Base-by-base conservation (phyloP, 2,113 vertebrate genomes). In the Rostratula benghalensis region DNA sequence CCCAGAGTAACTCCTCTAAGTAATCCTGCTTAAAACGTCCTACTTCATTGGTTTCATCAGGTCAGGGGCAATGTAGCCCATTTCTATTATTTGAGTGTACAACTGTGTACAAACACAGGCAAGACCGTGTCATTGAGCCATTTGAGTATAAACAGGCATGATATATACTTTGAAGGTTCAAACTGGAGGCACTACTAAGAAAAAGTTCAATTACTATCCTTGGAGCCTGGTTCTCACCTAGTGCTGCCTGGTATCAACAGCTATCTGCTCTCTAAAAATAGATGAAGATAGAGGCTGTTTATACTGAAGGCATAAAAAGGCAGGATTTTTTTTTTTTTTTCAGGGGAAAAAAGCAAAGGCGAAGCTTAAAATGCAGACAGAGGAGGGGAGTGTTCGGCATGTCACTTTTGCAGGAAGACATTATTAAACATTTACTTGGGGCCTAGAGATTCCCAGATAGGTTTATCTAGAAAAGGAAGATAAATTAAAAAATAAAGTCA, bases 251-350 rank as follows among this genome's bases (percentile, higher is more conserved):
- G 9, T 79, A 74, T 67, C 60, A 89, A 69, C 33, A 92, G 35
- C 81, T 94, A 73, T 73, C 63, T 92, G 45, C 59, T 93, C 9
- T 63, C 83, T 81, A 81, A 90, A 94, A 95, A 75, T 31, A 96
- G 82, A 22, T 1, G 3, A 57, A 75, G 64, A 74, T 33, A 83
- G 21, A 89, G 14, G 11, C 60, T 31, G 31, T 93, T 70, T 67
- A 71, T 87, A 83, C 19, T 27, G 28, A 73, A 90, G 43, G 8
- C 33, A 61, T 54, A 87, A 83, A 87, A 88, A 80, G 22, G 28
- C 13, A 28, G 22, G 30, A 43, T 70, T 3, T 39, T 71, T 88
- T 60, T 81, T 67, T 81, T 67, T 53, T 64, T 41, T 80, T 15
- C 30, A 50, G 19, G 7, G 33, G 11, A 63, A 64, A 91, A 89